Conservation (phyloP, 30 jellyfish, hydroid and myxozoan genomes). For the Pelagia noctiluca region DNA sequence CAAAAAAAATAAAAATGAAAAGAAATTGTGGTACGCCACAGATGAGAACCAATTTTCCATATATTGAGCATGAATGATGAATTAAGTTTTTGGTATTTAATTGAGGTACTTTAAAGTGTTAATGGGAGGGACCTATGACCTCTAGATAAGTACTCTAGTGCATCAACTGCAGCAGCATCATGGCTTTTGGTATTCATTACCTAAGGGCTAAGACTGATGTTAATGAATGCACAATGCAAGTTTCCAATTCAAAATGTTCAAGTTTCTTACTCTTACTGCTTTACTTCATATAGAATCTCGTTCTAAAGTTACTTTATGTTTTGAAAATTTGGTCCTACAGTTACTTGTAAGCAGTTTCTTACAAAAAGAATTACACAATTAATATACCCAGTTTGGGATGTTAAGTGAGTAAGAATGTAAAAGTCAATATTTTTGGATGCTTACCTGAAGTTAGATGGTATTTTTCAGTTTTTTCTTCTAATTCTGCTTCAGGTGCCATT, state of each 20-base stretch:
- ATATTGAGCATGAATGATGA: no score
- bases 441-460: slow-evolving; percentile 59
- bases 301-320: not conserved
- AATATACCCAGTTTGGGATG: not conserved
- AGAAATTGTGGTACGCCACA: no score
- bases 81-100: no score
- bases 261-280: not conserved
- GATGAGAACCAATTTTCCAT: no score
- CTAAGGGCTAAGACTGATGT: no score
- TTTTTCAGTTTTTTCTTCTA: slow-evolving; percentile 56
- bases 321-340: not conserved
- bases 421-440: not conserved
- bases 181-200: no score
- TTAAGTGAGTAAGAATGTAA: not conserved
- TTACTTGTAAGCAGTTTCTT: not conserved
- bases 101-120: no score
- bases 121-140: no score
- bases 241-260: not conserved
- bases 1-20: no score
- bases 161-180: not conserved
- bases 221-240: not conserved
- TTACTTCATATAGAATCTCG: not conserved
- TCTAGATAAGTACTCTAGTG: no score
- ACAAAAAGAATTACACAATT: not conserved
- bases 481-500: slow-evolving; percentile 54